Conservation (phyloP, 1,140 invertebrate genomes). For the Drosophila obscura region DNA sequence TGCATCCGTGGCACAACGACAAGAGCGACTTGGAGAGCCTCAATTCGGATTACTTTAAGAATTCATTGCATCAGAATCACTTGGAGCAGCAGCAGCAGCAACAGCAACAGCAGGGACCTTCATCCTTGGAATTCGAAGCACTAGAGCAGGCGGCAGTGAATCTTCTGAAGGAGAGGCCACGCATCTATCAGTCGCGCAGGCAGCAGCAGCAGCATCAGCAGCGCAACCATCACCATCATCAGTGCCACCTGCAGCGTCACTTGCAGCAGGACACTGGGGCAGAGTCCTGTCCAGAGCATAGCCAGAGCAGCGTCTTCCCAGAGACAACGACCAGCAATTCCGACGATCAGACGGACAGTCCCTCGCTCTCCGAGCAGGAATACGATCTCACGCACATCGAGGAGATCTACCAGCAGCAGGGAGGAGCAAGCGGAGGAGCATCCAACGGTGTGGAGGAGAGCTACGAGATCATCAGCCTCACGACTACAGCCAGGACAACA, state of each 20-base stretch:
- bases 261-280: conserved; percentile 43
- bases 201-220: conserved; percentile 52
- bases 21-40: conserved; percentile 87
- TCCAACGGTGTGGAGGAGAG: conserved; percentile 49
- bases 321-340: conserved; percentile 81
- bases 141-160: conserved; percentile 63
- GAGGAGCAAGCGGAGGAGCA: conserved; percentile 4
- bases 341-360: conserved; percentile 78
- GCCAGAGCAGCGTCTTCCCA: conserved; percentile 78
- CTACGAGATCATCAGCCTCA: conserved; percentile 77
- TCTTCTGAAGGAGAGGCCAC: conserved; percentile 64
- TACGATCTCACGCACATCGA: conserved; percentile 77
- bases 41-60: conserved; percentile 88
- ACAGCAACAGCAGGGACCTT: conserved; percentile 48
- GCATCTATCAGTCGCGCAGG: conserved; percentile 73
- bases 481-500: conserved; percentile 72
- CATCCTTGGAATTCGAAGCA: conserved; percentile 70
- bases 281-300: conserved; percentile 80
- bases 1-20: conserved; percentile 83
- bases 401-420: conserved; percentile 67
- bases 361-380: conserved; percentile 77
- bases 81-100: conserved; percentile 53
- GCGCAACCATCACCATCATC: conserved; percentile 33
- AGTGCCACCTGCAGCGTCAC: conserved; percentile 48
- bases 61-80: conserved; percentile 79